These are phyloP conservation scores for Saiga tatarica DNA, from an alignment of 2,113 vertebrate species.

Conservation along the genomic window DNA sequence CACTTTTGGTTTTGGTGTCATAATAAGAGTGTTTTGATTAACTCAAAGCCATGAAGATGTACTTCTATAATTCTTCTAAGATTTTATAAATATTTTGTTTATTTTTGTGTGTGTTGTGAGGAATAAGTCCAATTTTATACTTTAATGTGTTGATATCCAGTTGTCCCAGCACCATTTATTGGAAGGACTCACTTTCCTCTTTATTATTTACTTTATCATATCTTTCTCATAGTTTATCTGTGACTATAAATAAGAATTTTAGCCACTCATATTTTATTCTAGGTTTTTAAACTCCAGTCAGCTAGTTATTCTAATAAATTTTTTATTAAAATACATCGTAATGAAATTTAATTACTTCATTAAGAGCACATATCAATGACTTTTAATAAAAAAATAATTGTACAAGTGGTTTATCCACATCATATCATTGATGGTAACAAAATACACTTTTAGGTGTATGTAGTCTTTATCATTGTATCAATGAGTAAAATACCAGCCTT, in stretches of 20 bases:
- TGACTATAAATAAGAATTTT: neutral
- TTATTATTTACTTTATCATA: neutral
- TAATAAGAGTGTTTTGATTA: neutral
- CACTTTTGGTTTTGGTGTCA: neutral
- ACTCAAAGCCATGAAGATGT: neutral
- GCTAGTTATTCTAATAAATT: neutral
- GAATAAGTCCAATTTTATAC: neutral
- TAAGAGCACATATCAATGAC: neutral
- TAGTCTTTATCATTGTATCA: neutral
- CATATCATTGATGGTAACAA: neutral
- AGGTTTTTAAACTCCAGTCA: neutral
- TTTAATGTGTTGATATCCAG: neutral
- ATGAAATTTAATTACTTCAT: neutral
- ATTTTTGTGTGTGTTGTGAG: neutral
- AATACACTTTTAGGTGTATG: neutral
- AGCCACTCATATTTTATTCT: neutral
- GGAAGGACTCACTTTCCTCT: neutral
- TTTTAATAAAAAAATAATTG: neutral
- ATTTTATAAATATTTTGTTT: neutral
- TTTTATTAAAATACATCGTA: neutral
- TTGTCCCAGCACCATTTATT: neutral
- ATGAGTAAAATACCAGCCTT: neutral
- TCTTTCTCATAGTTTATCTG: neutral
- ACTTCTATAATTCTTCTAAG: neutral
- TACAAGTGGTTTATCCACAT: neutral